Percentiles rank a stretch among this genome's conserved stretches.
Conservation (phyloP, 2,888 invertebrate genomes). For the Helobdella robusta region DNA sequence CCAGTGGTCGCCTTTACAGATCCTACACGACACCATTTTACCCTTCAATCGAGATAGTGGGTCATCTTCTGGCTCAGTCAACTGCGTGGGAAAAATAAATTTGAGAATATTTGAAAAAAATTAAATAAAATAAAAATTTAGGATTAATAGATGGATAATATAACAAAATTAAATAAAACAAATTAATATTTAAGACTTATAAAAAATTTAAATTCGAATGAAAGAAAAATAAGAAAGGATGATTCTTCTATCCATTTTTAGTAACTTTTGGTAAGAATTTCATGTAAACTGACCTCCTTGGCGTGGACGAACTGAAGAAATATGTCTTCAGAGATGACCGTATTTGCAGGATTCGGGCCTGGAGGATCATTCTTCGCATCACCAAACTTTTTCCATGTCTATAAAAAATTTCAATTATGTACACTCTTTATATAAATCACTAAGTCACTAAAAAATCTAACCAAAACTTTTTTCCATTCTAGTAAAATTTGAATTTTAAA, state of each 20-base stretch:
- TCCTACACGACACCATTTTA: conserved; percentile 49
- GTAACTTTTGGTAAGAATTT: neutral
- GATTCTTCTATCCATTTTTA: neutral
- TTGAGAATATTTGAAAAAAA: neutral
- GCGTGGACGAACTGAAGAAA: conserved; percentile 63
- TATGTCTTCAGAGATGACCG: conserved; percentile 79
- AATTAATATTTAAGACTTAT: neutral
- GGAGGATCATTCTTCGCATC: conserved; percentile 79
- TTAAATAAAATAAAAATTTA: neutral
- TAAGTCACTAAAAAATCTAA: neutral
- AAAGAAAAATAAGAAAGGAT: neutral
- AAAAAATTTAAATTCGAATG: neutral
- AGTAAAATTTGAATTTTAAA: neutral
- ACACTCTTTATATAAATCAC: neutral
- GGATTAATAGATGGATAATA: neutral
- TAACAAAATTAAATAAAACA: neutral
- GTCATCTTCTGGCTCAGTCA: conserved; percentile 60
- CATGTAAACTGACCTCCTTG: conserved; percentile 42
- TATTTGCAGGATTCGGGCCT: conserved; percentile 96
- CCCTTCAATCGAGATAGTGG: conserved; percentile 65
- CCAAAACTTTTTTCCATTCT: too few relatives aligned
- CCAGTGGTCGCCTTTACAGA: conserved; percentile 77
- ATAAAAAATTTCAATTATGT: conserved; percentile 17
- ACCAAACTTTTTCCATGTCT: conserved; percentile 89
- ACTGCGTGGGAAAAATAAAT: conserved; percentile 13